These are phyloP conservation scores for Lamprologus callipterus DNA, from an alignment of 2,113 vertebrate genomes.

Conservation along the genomic window DNA sequence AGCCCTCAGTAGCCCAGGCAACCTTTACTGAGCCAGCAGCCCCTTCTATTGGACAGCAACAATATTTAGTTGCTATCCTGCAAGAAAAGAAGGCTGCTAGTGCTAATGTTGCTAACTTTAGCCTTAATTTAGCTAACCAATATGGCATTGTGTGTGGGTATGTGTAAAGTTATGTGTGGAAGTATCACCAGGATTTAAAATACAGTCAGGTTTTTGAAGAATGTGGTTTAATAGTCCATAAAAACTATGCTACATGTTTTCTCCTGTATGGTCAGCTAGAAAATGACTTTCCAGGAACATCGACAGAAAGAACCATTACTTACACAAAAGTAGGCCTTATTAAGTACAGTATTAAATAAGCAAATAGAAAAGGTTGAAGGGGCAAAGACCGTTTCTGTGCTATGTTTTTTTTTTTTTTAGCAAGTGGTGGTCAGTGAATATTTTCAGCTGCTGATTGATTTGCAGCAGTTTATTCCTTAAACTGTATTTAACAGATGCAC, in stretches of 20 bases:
- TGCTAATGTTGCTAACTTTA: neutral
- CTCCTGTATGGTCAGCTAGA: neutral
- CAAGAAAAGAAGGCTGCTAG: neutral
- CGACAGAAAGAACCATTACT: neutral
- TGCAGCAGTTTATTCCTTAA: neutral
- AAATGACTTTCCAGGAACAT: neutral
- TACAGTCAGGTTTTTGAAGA: neutral
- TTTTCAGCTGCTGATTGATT: neutral
- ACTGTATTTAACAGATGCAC: neutral
- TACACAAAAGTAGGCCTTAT: neutral
- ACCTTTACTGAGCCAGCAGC: neutral
- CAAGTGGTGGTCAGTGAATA: neutral
- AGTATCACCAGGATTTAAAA: neutral
- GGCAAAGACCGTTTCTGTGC: neutral
- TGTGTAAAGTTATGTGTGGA: neutral
- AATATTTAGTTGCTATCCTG: neutral
- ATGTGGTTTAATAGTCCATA: neutral
- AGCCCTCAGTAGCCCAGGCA: neutral
- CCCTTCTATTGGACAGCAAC: neutral
- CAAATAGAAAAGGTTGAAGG: neutral
- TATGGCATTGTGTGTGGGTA: too few relatives aligned
- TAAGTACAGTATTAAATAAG: neutral
- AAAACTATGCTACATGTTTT: neutral
- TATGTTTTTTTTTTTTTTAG: neutral
- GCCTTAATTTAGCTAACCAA: neutral